Conservation (phyloP, 2,888 invertebrate genomes). For the Netelia virgata region DNA sequence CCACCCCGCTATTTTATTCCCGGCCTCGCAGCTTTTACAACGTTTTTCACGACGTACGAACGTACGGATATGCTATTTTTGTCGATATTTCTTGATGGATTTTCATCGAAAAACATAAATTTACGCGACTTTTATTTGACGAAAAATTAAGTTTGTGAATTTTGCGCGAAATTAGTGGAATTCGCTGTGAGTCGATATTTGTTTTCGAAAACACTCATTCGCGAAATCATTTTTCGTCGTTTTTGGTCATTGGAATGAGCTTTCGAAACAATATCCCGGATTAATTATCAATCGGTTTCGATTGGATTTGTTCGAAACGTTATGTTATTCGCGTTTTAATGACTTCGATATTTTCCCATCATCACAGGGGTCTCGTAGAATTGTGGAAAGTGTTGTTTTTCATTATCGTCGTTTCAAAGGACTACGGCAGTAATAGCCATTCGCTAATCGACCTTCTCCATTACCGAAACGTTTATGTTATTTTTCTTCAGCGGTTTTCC, state of each 20-base stretch:
- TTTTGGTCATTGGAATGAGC: no score
- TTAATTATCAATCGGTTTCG: neutral
- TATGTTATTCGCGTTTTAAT: neutral
- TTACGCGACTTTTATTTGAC: no score
- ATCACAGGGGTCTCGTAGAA: neutral
- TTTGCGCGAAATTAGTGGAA: no score
- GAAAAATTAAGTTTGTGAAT: no score
- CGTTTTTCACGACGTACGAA: neutral
- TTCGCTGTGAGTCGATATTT: no score
- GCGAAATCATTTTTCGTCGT: no score
- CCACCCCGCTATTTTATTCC: slow-evolving; percentile 6
- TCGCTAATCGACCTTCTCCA: neutral
- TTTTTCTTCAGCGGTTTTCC: no score
- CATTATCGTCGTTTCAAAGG: neutral
- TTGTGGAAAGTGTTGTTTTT: neutral
- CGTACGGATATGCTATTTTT: slow-evolving; percentile 21
- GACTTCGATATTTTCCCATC: neutral
- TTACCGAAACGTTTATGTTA: no score
- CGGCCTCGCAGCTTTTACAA: slow-evolving; percentile 20
- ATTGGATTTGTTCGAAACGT: neutral
- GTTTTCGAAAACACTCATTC: no score
- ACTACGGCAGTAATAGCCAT: neutral
- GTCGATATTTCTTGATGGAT: neutral
- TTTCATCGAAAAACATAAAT: no score
- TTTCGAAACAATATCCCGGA: no score